phyloP scores from a whole-genome alignment of 2,113 vertebrate genomes.

The Channa argus region DNA sequence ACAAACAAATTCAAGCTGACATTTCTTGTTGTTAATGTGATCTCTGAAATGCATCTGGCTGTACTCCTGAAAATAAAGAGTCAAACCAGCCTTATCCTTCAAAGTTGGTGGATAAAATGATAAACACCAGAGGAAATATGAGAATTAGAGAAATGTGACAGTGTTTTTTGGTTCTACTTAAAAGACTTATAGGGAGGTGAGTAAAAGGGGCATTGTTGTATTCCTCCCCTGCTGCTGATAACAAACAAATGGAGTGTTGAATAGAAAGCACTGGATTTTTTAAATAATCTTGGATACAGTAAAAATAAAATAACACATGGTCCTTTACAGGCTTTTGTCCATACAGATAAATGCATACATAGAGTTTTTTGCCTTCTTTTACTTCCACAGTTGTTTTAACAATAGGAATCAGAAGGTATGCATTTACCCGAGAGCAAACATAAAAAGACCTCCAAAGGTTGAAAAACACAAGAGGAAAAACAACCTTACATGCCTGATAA shows the following conservation, averaged over 20 bases:
- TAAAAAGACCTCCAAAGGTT: constrained; percentile 23
- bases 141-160: neutral
- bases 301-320: neutral
- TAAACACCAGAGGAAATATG: neutral
- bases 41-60: too few species aligned
- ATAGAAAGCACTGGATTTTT: neutral
- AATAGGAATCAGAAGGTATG: constrained; percentile 31
- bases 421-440: constrained; percentile 35
- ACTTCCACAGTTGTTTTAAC: constrained; percentile 11
- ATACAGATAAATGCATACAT: constrained; percentile 7
- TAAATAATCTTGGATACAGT: neutral
- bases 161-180: neutral
- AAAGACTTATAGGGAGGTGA: neutral
- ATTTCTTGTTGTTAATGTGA: too few species aligned
- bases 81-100: neutral
- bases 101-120: neutral
- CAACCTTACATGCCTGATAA: constrained; percentile 18
- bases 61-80: neutral
- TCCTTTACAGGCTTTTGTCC: neutral
- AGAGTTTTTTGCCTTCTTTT: neutral
- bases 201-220: neutral
- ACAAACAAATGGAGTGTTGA: too few species aligned
- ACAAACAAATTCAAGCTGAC: neutral
- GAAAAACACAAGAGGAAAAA: constrained; percentile 31
- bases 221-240: neutral